Base-by-base conservation (phyloP, 2,797 vertebrate genomes). In the Xiphophorus birchmanni region DNA sequence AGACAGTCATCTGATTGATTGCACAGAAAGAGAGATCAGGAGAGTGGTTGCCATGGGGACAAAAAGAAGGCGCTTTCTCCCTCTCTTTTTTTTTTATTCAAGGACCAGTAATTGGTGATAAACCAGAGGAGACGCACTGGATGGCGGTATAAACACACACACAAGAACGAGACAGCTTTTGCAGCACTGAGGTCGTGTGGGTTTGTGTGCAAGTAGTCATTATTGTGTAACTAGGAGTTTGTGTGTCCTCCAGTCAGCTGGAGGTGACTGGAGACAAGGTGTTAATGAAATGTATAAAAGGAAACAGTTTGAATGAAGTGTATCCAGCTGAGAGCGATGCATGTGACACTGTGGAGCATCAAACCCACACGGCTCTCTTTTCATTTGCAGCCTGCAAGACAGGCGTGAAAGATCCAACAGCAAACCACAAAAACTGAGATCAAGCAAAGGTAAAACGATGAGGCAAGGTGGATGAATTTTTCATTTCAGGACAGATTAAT, bases 11-110 rank as follows among this genome's bases (percentile, higher is more conserved):
- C 81, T 90, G 91, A 93, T 91, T 91, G 93, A 94, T 93, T 87
- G 90, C 63, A 58, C 75, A 78, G 83, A 82, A 85, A 81, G 79
- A 79, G 56, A 86, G 83, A 82, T 37, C 67, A 88, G 83, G 86
- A 88, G 80, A 88, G 69, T 35, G 37, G 94, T 95, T 93, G 88
- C 94, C 89, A 94, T 94, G 89, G 94, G 89, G 80, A 94, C 48
- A 15, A 83, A 65, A 73, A 82, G 81, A 76, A 78, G 23, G 81
- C 72, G 37, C 75, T 79, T 60, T 81, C 45, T 72, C 44, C 44
- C 71, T 74, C 75, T 80, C 2, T 54, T 9, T 8, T 45, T 9
- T 8, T 45, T 81, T 69, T 52, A 80, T 45, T 37, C 2, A 26
- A 86, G 84, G 81, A 86, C 73, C 85, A 90, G 90, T 94, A 94